Evolutionary conservation across 2,888 invertebrate genomes (phyloP).

Genomic region (Alviniconcha strummeri): DNA sequence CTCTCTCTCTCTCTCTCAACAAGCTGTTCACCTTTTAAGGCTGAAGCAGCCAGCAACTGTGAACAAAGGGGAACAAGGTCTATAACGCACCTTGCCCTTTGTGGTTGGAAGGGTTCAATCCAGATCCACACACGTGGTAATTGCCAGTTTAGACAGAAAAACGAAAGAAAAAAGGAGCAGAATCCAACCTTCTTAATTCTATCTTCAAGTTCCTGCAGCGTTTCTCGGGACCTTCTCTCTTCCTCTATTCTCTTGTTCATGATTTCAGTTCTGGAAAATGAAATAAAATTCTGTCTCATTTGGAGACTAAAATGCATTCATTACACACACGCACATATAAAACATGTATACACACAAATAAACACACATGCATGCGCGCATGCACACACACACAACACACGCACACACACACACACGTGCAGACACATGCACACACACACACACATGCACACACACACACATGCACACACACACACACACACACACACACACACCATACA

Average conservation of each 20-base stretch:
- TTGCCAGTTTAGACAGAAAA: no score
- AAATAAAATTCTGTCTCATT: not conserved
- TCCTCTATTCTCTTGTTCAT: conserved; percentile 32
- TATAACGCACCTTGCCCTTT: no score
- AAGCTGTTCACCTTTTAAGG: no score
- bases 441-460: not conserved
- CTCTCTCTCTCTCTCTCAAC: no score
- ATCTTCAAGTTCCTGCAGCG: conserved; percentile 49
- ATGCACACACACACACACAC: not conserved
- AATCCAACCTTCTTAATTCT: conserved; percentile 52
- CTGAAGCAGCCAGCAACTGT: no score
- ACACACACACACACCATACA: no score
- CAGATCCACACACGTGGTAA: no score
- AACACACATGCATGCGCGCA: not conserved
- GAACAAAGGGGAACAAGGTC: no score
- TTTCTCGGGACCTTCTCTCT: conserved; percentile 52
- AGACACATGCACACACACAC: not conserved
- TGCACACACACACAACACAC: not conserved
- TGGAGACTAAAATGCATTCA: not conserved
- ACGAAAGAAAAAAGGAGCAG: not conserved
- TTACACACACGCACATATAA: not conserved
- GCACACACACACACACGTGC: not conserved
- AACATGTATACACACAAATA: not conserved
- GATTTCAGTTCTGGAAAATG: conserved; percentile 35
- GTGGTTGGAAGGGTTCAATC: no score